These are phyloP conservation scores for Heteropelma amictum DNA, from an alignment of 2,888 invertebrate species.

Conservation along the genomic window DNA sequence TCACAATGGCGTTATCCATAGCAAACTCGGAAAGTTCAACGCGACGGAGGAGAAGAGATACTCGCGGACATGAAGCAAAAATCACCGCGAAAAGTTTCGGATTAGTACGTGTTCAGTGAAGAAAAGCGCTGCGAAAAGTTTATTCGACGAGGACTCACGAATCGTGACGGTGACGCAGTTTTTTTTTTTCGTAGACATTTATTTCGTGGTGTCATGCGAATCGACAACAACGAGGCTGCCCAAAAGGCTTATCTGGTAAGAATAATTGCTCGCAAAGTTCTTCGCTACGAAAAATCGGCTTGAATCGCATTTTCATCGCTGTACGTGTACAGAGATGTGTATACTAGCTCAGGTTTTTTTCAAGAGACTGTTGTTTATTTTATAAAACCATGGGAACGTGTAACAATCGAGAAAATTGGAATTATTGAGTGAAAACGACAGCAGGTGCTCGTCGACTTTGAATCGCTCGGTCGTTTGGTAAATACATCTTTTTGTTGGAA, in stretches of 20 bases:
- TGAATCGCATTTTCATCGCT: not conserved
- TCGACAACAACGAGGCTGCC: slow-evolving; percentile 63
- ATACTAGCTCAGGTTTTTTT: not conserved
- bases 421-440: too few species aligned
- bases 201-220: slow-evolving; percentile 61
- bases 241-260: slow-evolving; percentile 65
- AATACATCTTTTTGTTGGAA: not conserved
- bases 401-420: not conserved
- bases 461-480: too few species aligned
- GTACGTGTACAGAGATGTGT: not conserved
- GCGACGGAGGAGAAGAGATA: not conserved
- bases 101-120: slow-evolving; percentile 11
- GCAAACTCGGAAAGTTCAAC: not conserved
- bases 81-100: slow-evolving; percentile 21
- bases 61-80: slow-evolving; percentile 5
- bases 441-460: too few species aligned
- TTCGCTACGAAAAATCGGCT: too few species aligned
- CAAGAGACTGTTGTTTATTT: not conserved
- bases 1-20: slow-evolving; percentile 21
- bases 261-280: too few species aligned
- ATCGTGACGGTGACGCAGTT: slow-evolving; percentile 23
- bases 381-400: not conserved
- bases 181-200: slow-evolving; percentile 5
- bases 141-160: not conserved
- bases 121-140: not conserved